Conservation (phyloP, 2,888 invertebrate species). For the Osmoderma eremita region DNA sequence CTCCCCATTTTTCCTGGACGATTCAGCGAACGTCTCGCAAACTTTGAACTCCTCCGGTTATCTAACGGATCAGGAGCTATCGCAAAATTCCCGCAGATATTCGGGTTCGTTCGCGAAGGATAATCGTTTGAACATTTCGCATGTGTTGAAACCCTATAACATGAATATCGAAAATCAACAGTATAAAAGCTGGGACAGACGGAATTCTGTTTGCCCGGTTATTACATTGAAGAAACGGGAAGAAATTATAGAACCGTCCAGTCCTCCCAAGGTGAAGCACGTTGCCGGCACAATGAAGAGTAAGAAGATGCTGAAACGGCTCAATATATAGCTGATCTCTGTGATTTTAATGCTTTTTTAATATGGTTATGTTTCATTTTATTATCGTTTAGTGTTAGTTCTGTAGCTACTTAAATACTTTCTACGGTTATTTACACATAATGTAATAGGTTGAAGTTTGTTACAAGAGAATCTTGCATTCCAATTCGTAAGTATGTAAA, state of each 20-base stretch:
- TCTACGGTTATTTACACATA: not conserved
- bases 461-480: not conserved
- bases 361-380: conserved; percentile 12
- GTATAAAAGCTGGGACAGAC: not conserved
- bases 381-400: not conserved
- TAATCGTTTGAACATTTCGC: conserved; percentile 1
- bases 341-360: conserved; percentile 28
- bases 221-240: conserved; percentile 26
- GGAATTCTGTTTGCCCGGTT: conserved; percentile 45
- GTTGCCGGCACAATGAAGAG: conserved; percentile 58
- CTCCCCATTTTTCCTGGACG: conserved; percentile 43
- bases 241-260: conserved; percentile 52
- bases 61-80: conserved; percentile 35
- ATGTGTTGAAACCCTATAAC: conserved; percentile 39
- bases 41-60: conserved; percentile 41
- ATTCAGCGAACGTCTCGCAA: conserved; percentile 26
- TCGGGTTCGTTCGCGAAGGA: conserved; percentile 26
- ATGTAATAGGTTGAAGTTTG: conserved; percentile 1
- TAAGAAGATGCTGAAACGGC: conserved; percentile 57
- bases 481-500: not conserved
- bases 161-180: conserved; percentile 13
- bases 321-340: conserved; percentile 42
- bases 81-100: not conserved
- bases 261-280: conserved; percentile 55
- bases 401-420: not conserved